These are phyloP conservation scores for Cordilura impudica DNA, from an alignment of 2,888 invertebrate genomes.

Conservation along the genomic window DNA sequence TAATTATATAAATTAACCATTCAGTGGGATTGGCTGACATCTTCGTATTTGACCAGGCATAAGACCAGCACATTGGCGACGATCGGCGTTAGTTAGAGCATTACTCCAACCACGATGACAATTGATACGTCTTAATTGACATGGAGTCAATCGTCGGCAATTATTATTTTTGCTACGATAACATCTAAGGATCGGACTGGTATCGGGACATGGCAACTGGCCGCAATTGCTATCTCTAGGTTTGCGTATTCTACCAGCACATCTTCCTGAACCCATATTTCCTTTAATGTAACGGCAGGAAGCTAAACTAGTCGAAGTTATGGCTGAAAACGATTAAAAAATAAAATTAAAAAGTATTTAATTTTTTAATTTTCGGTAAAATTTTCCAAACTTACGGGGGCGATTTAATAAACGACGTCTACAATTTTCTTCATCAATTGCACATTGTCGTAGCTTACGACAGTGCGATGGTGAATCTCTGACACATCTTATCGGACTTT, in stretches of 20 bases:
- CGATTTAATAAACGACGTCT: not conserved
- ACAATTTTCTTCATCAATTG: slow-evolving; percentile 68
- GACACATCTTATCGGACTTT: slow-evolving; percentile 61
- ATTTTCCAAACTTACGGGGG: slow-evolving; percentile 16
- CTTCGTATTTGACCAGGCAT: not conserved
- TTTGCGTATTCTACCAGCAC: not conserved
- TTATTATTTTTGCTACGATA: slow-evolving; percentile 60
- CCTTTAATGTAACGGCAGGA: slow-evolving; percentile 10
- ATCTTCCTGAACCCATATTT: slow-evolving; percentile 11
- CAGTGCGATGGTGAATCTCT: slow-evolving; percentile 57
- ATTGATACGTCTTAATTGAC: slow-evolving; percentile 66
- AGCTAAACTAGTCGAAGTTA: not conserved
- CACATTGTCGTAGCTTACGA: slow-evolving; percentile 64
- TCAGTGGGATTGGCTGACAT: slow-evolving; percentile 39
- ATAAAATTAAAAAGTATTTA: no score
- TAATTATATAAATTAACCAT: not conserved
- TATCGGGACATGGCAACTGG: slow-evolving; percentile 37
- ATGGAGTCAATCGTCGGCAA: slow-evolving; percentile 64
- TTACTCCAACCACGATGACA: slow-evolving; percentile 58
- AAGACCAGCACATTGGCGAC: slow-evolving; percentile 10
- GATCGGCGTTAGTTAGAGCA: not conserved
- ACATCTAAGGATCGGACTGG: slow-evolving; percentile 62
- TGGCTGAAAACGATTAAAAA: not conserved
- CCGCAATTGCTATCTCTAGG: not conserved
- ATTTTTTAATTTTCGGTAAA: not conserved